phyloP scores from a whole-genome alignment of 2,888 invertebrate species.

The Sinhomidia bicolor region DNA sequence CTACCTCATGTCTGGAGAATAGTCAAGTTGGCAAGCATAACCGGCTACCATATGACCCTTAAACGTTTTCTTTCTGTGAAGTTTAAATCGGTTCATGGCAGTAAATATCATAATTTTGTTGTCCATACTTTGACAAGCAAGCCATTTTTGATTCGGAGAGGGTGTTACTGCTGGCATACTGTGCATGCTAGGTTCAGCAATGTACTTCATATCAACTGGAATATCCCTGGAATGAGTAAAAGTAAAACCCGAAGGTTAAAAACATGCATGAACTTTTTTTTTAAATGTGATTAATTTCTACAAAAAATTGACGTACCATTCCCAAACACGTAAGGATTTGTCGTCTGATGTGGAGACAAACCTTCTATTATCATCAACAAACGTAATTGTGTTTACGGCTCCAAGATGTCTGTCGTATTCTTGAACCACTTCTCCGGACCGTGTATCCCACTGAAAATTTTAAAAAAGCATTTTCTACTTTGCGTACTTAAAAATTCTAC shows the following conservation, averaged over 20 bases:
- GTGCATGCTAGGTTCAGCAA: slow-evolving; percentile 99
- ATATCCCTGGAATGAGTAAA: slow-evolving; percentile 86
- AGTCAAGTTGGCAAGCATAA: slow-evolving; percentile 98
- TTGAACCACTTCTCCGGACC: slow-evolving; percentile 97
- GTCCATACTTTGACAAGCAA: slow-evolving; percentile 99
- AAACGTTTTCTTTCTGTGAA: slow-evolving; percentile 99
- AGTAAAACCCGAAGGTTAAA: not conserved
- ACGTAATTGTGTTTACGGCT: slow-evolving; percentile 99
- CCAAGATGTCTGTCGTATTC: slow-evolving; percentile 99
- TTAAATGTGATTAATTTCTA: not conserved
- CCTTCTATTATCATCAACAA: slow-evolving; percentile 98
- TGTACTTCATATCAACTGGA: slow-evolving; percentile 99
- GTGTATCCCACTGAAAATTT: slow-evolving; percentile 92
- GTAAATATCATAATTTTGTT: slow-evolving; percentile 98
- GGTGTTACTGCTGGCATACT: slow-evolving; percentile 98
- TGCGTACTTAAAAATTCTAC: not conserved
- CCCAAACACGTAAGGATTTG: slow-evolving; percentile 99
- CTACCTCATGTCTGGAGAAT: slow-evolving; percentile 98
- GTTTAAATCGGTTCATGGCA: slow-evolving; percentile 97
- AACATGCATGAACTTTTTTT: not conserved
- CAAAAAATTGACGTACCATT: slow-evolving; percentile 87
- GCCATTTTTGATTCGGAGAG: slow-evolving; percentile 99
- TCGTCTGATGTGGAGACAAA: slow-evolving; percentile 99
- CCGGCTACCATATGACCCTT: slow-evolving; percentile 99
- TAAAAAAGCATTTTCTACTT: not conserved